Percentiles rank a stretch among this genome's conserved stretches.
Conservation (phyloP, 2,113 vertebrate species). For the Camelus bactrianus region DNA sequence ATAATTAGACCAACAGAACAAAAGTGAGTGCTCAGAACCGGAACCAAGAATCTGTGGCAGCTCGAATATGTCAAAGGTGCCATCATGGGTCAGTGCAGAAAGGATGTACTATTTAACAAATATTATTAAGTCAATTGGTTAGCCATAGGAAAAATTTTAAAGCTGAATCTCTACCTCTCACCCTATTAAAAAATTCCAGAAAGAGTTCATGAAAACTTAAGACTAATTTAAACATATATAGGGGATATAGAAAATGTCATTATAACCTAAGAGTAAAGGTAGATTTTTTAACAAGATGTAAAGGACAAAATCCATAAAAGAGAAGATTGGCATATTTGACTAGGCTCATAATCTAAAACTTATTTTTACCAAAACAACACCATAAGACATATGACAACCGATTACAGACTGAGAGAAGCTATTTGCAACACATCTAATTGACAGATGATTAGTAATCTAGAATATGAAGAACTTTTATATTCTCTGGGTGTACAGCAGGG, state of each 20-base stretch:
- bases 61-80: not conserved
- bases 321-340: not conserved
- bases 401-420: not conserved
- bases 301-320: not conserved
- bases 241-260: not conserved
- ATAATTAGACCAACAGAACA: not conserved
- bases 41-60: not conserved
- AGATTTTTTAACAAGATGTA: not conserved
- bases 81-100: not conserved
- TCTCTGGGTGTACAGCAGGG: not conserved
- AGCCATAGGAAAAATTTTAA: not conserved
- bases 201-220: not conserved
- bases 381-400: not conserved
- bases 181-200: not conserved
- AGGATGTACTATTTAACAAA: not conserved
- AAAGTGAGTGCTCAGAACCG: not conserved
- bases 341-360: not conserved
- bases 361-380: not conserved
- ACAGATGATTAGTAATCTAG: not conserved
- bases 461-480: not conserved
- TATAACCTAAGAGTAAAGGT: not conserved
- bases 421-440: not conserved
- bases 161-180: not conserved
- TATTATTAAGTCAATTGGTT: not conserved
- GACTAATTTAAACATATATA: not conserved